Percentiles rank a stretch among this genome's conserved stretches.
Evolutionary conservation across 2,113 vertebrate genomes (phyloP).

Genomic region (Phalacrocorax aristotelis): DNA sequence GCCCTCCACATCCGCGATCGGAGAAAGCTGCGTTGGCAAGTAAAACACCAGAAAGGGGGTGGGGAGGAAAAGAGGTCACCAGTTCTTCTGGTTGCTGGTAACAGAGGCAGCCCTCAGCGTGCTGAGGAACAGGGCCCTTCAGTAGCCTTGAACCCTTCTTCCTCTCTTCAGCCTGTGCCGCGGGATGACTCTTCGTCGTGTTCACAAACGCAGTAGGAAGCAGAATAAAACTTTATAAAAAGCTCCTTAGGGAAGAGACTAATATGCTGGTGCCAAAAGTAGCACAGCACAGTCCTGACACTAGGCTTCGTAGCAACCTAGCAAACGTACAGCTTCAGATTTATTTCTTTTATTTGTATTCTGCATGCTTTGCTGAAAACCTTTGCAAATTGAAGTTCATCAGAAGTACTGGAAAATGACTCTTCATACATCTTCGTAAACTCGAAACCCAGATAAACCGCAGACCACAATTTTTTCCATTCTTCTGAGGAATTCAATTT

Average conservation of each 20-base stretch:
- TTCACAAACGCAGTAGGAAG: accelerated
- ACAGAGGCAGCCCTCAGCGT: not conserved
- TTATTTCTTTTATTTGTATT: not conserved
- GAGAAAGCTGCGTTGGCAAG: not conserved
- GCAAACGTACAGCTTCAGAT: accelerated
- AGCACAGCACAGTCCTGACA: accelerated
- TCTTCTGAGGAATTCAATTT: slow-evolving; percentile 67
- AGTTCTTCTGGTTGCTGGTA: not conserved
- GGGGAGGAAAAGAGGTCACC: too few relatives aligned
- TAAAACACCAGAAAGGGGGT: too few relatives aligned
- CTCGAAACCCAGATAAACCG: slow-evolving; percentile 74
- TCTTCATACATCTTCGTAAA: slow-evolving; percentile 52
- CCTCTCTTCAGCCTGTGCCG: accelerated
- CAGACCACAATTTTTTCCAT: slow-evolving; percentile 78
- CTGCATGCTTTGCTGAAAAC: not conserved
- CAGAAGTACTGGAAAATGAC: slow-evolving; percentile 34
- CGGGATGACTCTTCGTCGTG: accelerated
- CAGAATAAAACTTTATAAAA: not conserved
- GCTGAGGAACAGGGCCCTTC: not conserved
- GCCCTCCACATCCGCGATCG: not conserved
- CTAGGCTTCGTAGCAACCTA: accelerated
- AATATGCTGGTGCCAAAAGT: accelerated
- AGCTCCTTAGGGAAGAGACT: not conserved
- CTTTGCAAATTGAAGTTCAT: not conserved
- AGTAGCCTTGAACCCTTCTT: not conserved